Conservation (phyloP, 2,888 invertebrate genomes). For the Miltochrista miniata region DNA sequence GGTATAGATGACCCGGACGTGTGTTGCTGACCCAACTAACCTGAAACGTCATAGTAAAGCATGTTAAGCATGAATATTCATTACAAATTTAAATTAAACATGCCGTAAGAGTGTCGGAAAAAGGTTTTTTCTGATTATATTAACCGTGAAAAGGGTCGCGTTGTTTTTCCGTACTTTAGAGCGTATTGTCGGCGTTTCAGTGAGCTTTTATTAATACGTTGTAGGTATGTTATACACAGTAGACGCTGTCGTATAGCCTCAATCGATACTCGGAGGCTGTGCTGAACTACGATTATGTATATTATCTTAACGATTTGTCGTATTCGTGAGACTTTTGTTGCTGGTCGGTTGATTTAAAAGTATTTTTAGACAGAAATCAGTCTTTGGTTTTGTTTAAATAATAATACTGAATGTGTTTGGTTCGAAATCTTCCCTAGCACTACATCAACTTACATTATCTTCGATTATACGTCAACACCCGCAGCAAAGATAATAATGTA, state of each 20-base stretch:
- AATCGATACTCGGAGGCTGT: background rate
- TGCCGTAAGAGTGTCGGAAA: background rate
- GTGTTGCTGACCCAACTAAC: constrained; percentile 22
- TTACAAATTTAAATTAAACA: background rate
- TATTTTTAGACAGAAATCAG: no score
- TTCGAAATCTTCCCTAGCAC: no score
- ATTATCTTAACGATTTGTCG: no score
- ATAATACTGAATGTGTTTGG: no score
- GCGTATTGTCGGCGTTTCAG: background rate
- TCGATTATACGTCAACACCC: no score
- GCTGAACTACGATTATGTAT: background rate
- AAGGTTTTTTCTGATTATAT: background rate
- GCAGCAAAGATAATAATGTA: no score
- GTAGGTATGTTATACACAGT: background rate
- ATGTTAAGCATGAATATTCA: background rate
- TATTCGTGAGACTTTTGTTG: no score
- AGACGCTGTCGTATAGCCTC: background rate
- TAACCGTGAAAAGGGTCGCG: background rate
- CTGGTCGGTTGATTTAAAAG: background rate
- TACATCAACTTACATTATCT: no score
- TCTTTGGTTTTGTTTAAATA: no score
- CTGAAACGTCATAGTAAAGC: background rate
- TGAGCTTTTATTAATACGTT: background rate
- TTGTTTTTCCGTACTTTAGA: background rate
- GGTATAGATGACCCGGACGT: constrained; percentile 51